Evolutionary conservation across 2,888 invertebrate species (phyloP), one percentile per base, ranked within the genome.

Genomic region (Gerosis bhagava): DNA sequence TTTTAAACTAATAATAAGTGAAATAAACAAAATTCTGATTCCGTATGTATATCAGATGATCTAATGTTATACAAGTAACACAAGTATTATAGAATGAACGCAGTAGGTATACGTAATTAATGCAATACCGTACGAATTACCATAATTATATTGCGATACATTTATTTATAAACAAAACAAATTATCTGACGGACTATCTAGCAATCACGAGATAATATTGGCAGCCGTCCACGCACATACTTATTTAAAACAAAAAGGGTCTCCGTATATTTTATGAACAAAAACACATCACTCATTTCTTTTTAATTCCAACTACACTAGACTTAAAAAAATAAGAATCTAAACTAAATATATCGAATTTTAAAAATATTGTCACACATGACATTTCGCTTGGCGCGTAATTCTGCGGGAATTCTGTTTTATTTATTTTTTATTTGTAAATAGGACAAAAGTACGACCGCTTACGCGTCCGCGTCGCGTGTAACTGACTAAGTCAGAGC

Each of bases 201-300:
- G 39, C 39, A 41, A 48, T 48, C 50, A 43, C 44, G 12, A 40
- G 48, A 50, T 48, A 41, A 43, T 24, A 10, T 40, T 50, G 50
- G 53, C 50, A 45, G 25, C 26, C n/a, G 5, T 39, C 48, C 43
- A 45, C 46, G n/a, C n/a, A 22, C 16, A 17, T 8, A 44, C 15
- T n/a, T 32, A 41, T 47, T 17, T 13, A 42, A 40, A 24, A 36
- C 16, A 25, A 17, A 34, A 19, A 2, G 6, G n/a, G n/a, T n/a
- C n/a, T n/a, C n/a, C n/a, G n/a, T n/a, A n/a, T n/a, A n/a, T n/a
- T 19, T 19, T 19, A 19, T 19, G 19, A 3, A 19, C 19, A 19
- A 17, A n/a, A 29, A 19, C 13, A 35, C 28, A 29, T 21, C 8
- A 11, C 19, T 40, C 31, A 13, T 21, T 28, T 12, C 17, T 11